phyloP scores from a whole-genome alignment of 2,113 vertebrate species.

The Kobus ellipsiprymnus region DNA sequence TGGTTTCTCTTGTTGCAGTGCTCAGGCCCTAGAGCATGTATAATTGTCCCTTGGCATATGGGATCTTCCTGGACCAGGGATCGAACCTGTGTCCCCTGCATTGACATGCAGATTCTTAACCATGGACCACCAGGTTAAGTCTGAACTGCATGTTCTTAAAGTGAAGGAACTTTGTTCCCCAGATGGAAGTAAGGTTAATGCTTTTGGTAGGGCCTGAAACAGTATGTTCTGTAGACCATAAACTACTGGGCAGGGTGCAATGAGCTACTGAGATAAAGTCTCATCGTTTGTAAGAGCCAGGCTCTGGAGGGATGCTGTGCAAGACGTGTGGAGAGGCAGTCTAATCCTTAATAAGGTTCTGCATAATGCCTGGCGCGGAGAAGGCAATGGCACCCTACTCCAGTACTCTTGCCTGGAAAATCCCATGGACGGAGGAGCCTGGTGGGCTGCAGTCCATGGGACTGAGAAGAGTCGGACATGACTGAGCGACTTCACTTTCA shows the following conservation, averaged over 20 bases:
- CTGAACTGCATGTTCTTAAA: neutral
- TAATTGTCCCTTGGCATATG: neutral
- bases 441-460: neutral
- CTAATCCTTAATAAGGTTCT: neutral
- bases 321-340: neutral
- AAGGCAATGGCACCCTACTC: neutral
- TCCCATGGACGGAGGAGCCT: neutral
- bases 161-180: neutral
- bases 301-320: neutral
- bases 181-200: neutral
- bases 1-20: neutral
- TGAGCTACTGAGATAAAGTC: neutral
- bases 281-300: neutral
- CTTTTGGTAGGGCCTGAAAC: neutral
- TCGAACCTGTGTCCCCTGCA: neutral
- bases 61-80: neutral
- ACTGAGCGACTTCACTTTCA: no score
- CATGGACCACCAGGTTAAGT: neutral
- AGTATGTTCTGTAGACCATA: no score
- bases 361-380: neutral
- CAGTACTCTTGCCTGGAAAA: neutral
- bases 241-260: neutral
- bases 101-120: neutral
- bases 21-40: neutral
- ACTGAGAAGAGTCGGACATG: neutral